Evolutionary conservation across 2,113 vertebrate species (phyloP).

Genomic region (Carassius auratus): DNA sequence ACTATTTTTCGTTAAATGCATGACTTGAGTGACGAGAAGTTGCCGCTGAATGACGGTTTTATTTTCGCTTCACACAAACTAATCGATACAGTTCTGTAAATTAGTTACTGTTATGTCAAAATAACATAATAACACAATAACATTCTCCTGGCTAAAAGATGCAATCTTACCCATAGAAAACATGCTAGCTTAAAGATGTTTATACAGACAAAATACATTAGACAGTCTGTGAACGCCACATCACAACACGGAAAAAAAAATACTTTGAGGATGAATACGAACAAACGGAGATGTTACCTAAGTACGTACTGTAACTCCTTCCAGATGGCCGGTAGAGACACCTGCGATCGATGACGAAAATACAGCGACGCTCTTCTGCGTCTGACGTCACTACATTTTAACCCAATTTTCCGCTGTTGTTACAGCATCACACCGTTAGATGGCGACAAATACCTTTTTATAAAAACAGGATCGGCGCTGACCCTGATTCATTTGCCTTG

Average conservation of each 20-base stretch:
- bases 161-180: neutral
- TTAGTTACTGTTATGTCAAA: neutral
- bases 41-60: neutral
- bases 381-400: conserved; percentile 4
- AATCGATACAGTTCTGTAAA: neutral
- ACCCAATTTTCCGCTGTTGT: neutral
- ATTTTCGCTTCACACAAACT: neutral
- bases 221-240: neutral
- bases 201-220: neutral
- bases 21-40: neutral
- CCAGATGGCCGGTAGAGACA: neutral
- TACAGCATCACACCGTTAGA: neutral
- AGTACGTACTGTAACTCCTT: conserved; percentile 2
- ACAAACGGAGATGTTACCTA: conserved; percentile 5
- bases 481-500: neutral
- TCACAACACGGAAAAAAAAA: neutral
- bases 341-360: conserved; percentile 5
- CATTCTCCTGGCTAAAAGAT: neutral
- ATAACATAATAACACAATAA: neutral
- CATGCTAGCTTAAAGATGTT: neutral
- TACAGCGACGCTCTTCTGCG: conserved; percentile 16
- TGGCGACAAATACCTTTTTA: neutral
- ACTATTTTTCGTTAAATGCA: neutral
- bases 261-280: neutral
- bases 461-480: neutral